Evolutionary conservation across 2,797 vertebrate species (phyloP).

Genomic region (Syngnathus rostellatus): DNA sequence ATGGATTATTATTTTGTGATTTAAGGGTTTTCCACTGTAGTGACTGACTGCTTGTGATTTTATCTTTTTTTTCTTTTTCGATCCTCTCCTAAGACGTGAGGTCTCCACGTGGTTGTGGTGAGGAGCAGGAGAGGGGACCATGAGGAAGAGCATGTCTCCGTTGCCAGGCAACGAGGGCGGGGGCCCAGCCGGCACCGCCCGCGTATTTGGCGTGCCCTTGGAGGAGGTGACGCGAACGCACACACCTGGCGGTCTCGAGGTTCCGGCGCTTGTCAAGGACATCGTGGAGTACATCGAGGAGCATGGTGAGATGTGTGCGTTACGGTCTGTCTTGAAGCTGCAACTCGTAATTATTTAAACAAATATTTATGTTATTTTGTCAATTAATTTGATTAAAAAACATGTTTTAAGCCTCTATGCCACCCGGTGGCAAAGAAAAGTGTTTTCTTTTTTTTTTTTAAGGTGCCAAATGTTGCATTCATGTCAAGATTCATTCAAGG

Average conservation of each 20-base stretch:
- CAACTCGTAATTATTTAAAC: too few relatives aligned
- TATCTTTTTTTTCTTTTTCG: not conserved
- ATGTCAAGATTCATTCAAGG: too few relatives aligned
- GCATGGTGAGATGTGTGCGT: slow-evolving; percentile 76
- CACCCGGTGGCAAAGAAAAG: too few relatives aligned
- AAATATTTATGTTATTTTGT: too few relatives aligned
- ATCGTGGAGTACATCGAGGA: slow-evolving; percentile 97
- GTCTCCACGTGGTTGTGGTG: slow-evolving; percentile 89
- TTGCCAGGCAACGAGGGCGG: slow-evolving; percentile 83
- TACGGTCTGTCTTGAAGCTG: too few relatives aligned
- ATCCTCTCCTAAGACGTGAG: slow-evolving; percentile 70
- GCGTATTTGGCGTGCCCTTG: slow-evolving; percentile 94
- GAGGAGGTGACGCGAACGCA: slow-evolving; percentile 89
- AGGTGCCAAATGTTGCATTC: too few relatives aligned
- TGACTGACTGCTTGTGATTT: not conserved
- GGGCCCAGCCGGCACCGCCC: slow-evolving; percentile 74
- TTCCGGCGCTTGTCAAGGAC: slow-evolving; percentile 90
- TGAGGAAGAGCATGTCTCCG: slow-evolving; percentile 98
- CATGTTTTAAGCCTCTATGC: too few relatives aligned
- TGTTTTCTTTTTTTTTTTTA: too few relatives aligned
- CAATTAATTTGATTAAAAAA: too few relatives aligned
- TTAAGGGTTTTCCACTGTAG: too few relatives aligned
- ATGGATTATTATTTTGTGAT: too few relatives aligned
- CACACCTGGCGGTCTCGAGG: slow-evolving; percentile 77
- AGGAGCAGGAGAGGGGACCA: slow-evolving; percentile 97